Evolutionary conservation across 92 coral and sea anemone species (phyloP).

Genomic region (Epizoanthus scotinus): DNA sequence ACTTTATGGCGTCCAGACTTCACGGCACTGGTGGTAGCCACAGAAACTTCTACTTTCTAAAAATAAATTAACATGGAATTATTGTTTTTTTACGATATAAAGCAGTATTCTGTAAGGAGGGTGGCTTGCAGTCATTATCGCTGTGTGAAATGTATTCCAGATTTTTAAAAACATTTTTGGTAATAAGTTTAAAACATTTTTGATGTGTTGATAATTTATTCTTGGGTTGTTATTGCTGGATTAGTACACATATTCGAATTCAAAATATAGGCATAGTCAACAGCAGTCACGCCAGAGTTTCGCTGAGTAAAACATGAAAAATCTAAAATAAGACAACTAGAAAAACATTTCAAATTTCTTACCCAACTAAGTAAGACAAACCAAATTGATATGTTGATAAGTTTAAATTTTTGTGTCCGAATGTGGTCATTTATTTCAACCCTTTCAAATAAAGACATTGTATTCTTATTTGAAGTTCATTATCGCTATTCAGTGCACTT

Average conservation of each 20-base stretch:
- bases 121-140: not conserved
- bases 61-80: not conserved
- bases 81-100: not conserved
- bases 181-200: not conserved
- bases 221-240: conserved; percentile 4
- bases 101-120: not conserved
- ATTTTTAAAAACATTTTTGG: too few relatives aligned
- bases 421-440: conserved; percentile 5
- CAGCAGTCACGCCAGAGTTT: conserved; percentile 23
- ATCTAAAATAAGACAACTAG: not conserved
- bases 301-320: not conserved
- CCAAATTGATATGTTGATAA: too few relatives aligned
- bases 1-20: conserved; percentile 30
- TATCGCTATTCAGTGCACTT: conserved; percentile 14
- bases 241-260: not conserved
- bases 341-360: not conserved
- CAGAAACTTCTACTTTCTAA: conserved; percentile 3
- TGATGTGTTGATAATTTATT: not conserved
- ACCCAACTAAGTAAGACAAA: too few relatives aligned
- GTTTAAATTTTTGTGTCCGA: not conserved
- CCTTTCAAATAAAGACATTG: conserved; percentile 33
- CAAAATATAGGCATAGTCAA: conserved; percentile 1
- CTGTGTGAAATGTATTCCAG: not conserved
- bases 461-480: conserved; percentile 29
- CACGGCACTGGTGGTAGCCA: conserved; percentile 20